Evolutionary conservation across 92 coral and sea anemone genomes (phyloP), one percentile per base, ranked within the genome.

Genomic region (Epizoanthus fatuus): DNA sequence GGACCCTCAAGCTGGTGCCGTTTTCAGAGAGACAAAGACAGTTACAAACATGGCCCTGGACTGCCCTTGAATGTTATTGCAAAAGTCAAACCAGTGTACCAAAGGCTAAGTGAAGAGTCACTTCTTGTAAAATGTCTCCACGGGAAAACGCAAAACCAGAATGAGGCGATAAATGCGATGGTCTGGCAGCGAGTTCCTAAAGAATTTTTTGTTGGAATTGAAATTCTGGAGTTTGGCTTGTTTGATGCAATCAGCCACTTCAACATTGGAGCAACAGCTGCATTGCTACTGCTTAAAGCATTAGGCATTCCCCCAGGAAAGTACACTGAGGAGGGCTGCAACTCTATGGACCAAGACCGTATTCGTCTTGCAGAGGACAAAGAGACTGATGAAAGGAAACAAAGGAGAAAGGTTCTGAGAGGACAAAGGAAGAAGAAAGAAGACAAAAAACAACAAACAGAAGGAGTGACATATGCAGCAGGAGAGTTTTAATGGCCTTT

Each of bases 1-100:
- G 91, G 91, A 74, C 39, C 75, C 38, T 16, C 63, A 22, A 86
- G 93, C 72, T 92, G 93, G 86, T 87, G 94, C 59, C 73, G 79
- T 7, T 84, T 80, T 64, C 84, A 92, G 88, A 74, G 52, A 73
- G 83, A 69, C 72, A 69, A 14, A 40, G 88, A 75, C 32, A 89
- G 59, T 37, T 89, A 74, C 60, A 92, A 89, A 56, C 95, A 85
- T 89, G 75, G 86, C 78, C 84, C 93, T 69, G 93, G 93, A 15
- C 63, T 89, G 20, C 91, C 91, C 49, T 17, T 66, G 55, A 53
- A 38, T 25, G 69, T 74, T 37, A 86, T 81, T 71, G 79, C 63
- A 25, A 59, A 20, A 29, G 40, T 86, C 6, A 72, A 86, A n/a
- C 87, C 87, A 40, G 71, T 80, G 7, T 86, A 29, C 54, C 69